Evolutionary conservation across 2,113 vertebrate species (phyloP).

Genomic region (Okapia johnstoni): DNA sequence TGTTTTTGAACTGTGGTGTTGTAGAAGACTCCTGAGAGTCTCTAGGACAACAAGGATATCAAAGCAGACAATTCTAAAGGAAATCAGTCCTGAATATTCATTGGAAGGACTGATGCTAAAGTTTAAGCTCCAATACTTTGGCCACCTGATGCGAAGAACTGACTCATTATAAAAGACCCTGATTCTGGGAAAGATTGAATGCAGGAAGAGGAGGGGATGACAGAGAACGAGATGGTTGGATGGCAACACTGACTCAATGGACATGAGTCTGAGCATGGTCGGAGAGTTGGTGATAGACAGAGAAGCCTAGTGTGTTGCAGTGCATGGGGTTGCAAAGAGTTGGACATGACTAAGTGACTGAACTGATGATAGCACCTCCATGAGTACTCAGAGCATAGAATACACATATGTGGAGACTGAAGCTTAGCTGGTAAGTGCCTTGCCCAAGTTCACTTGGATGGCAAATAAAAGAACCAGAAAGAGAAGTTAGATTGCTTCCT

Average conservation of each 20-base stretch:
- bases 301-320: not conserved
- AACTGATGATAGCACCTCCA: not conserved
- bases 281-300: not conserved
- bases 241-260: not conserved
- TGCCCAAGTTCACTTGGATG: not conserved
- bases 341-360: not conserved
- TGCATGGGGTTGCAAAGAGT: not conserved
- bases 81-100: not conserved
- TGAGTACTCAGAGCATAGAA: not conserved
- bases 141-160: not conserved
- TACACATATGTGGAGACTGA: not conserved
- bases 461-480: not conserved
- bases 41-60: not conserved
- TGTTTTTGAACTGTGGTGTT: not conserved
- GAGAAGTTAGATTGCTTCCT: not conserved
- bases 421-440: not conserved
- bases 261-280: not conserved
- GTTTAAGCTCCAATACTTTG: not conserved
- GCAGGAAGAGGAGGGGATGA: not conserved
- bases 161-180: not conserved
- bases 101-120: not conserved
- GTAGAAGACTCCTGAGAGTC: not conserved
- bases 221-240: not conserved
- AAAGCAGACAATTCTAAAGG: not conserved
- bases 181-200: not conserved